Conservation (phyloP, 2,797 vertebrate species). For the Micrastur ruficollis region DNA sequence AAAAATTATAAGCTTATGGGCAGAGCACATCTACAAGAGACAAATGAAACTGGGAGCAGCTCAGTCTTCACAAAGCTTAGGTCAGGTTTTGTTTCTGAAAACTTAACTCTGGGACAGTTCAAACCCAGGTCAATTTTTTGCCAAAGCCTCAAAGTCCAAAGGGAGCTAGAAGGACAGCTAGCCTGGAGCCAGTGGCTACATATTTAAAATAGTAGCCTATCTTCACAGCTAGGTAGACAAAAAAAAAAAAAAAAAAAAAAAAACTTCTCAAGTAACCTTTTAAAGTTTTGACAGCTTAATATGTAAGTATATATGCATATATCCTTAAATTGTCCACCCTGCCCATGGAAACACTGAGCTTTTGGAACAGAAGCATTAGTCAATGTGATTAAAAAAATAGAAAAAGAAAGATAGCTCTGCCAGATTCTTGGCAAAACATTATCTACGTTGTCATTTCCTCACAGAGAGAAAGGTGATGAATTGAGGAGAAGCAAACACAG, state of each 20-base stretch:
- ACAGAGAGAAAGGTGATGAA: conserved; percentile 57
- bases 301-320: neutral
- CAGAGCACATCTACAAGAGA: neutral
- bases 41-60: neutral
- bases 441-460: conserved; percentile 56
- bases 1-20: neutral
- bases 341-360: conserved; percentile 20
- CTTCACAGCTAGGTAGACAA: neutral
- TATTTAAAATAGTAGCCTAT: conserved; percentile 27
- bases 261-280: neutral
- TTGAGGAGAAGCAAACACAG: conserved; percentile 40
- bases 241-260: neutral
- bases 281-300: conserved; percentile 13
- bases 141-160: neutral
- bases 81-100: neutral
- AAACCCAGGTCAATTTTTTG: conserved; percentile 30
- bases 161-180: neutral
- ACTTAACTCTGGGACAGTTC: neutral
- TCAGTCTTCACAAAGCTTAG: neutral
- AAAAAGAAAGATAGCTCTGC: conserved; percentile 26
- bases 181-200: neutral
- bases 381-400: neutral
- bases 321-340: neutral
- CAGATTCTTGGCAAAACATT: conserved; percentile 61
- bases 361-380: conserved; percentile 53